These are phyloP conservation scores for Catajapyx aquilonaris DNA, from an alignment of 1,140 invertebrate genomes.

Conservation along the genomic window DNA sequence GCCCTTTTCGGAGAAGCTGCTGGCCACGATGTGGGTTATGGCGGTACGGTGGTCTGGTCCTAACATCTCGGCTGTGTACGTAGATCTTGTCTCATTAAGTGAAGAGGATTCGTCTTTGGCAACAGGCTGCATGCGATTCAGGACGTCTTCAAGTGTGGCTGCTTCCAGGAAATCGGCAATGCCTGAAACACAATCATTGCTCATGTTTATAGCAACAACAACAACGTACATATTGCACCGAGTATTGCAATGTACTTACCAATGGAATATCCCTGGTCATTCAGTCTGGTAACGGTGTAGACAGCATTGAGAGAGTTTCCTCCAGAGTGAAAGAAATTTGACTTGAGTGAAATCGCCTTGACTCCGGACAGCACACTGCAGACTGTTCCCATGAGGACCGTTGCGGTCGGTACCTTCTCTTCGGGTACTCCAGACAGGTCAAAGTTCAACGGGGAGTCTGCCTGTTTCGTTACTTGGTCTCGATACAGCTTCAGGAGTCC, in stretches of 20 bases:
- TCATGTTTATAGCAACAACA: background rate
- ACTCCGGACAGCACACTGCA: slow-evolving; percentile 39
- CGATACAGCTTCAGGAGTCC: slow-evolving; percentile 42
- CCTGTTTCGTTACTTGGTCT: slow-evolving; percentile 15
- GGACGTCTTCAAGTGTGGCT: slow-evolving; percentile 38
- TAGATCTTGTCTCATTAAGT: slow-evolving; percentile 3
- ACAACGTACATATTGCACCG: slow-evolving; percentile 4
- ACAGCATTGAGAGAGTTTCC: slow-evolving; percentile 73
- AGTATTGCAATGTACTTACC: slow-evolving; percentile 23
- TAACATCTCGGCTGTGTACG: no score
- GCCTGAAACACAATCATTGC: slow-evolving; percentile 20
- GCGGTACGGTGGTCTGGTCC: no score
- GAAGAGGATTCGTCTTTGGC: no score
- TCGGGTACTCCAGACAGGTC: slow-evolving; percentile 22
- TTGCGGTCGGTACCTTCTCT: slow-evolving; percentile 33
- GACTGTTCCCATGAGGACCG: slow-evolving; percentile 45
- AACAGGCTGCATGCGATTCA: slow-evolving; percentile 29
- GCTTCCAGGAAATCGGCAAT: slow-evolving; percentile 60
- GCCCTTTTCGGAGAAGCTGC: slow-evolving; percentile 62
- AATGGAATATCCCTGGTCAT: slow-evolving; percentile 54
- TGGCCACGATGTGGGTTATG: slow-evolving; percentile 60
- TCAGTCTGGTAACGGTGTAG: slow-evolving; percentile 48
- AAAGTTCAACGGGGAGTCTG: slow-evolving; percentile 4
- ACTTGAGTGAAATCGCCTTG: slow-evolving; percentile 23
- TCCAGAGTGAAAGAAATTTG: slow-evolving; percentile 64